phyloP scores from a whole-genome alignment of 2,888 invertebrate genomes.

The Melanostoma mellinum region DNA sequence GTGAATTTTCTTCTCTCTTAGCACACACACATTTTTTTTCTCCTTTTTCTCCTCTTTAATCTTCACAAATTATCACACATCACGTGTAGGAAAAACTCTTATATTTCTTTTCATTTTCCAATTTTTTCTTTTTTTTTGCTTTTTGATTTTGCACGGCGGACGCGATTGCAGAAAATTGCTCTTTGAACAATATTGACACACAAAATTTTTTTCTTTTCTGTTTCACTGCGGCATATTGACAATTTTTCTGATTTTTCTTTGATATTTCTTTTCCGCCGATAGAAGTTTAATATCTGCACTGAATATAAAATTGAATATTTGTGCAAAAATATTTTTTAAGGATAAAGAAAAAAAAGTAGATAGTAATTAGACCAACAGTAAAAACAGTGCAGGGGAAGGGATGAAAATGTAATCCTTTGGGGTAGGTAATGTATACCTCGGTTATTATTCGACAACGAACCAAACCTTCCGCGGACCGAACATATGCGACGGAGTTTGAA shows the following conservation, averaged over 20 bases:
- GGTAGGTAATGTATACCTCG: slow-evolving; percentile 70
- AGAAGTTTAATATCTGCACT: slow-evolving; percentile 12
- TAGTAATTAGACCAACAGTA: slow-evolving; percentile 13
- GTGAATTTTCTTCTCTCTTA: slow-evolving; percentile 25
- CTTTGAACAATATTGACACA: slow-evolving; percentile 64
- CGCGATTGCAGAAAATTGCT: slow-evolving; percentile 18
- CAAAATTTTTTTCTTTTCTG: slow-evolving; percentile 39
- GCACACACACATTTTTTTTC: slow-evolving; percentile 25
- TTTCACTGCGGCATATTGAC: slow-evolving; percentile 16
- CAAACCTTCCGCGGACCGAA: slow-evolving; percentile 65
- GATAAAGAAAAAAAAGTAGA: slow-evolving; percentile 16
- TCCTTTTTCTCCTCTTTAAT: slow-evolving; percentile 45
- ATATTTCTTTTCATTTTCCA: too few species aligned
- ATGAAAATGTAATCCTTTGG: slow-evolving; percentile 50
- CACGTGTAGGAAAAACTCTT: slow-evolving; percentile 47
- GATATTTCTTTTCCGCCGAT: neutral
- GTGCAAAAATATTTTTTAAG: slow-evolving; percentile 14
- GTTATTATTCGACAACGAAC: slow-evolving; percentile 25
- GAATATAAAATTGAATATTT: slow-evolving; percentile 34
- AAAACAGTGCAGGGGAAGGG: slow-evolving; percentile 1
- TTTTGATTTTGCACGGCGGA: slow-evolving; percentile 13
- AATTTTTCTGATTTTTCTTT: slow-evolving; percentile 18
- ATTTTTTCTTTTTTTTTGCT: neutral
- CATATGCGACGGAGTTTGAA: slow-evolving; percentile 48
- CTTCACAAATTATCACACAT: slow-evolving; percentile 66